Percentiles rank a stretch among this genome's conserved stretches.
Evolutionary conservation across 2,797 vertebrate species (phyloP).

Genomic region (Leucoraja ocellata): DNA sequence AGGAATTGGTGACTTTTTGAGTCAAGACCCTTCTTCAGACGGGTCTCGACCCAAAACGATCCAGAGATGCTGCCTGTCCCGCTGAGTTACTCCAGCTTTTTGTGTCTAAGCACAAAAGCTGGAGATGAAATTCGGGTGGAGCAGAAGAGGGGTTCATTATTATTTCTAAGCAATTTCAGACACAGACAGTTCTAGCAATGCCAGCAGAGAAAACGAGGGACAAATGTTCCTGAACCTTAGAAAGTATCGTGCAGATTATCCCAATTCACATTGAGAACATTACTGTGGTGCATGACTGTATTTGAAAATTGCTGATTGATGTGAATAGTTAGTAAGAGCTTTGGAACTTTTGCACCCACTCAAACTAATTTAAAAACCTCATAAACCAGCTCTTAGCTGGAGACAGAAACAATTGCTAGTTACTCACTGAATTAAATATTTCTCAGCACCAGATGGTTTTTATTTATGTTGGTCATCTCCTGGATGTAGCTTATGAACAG

Average conservation of each 20-base stretch:
- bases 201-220: neutral
- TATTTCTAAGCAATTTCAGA: neutral
- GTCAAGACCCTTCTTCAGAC: too few relatives aligned
- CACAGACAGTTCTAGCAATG: neutral
- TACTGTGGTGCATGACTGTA: too few relatives aligned
- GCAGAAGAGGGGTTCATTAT: neutral
- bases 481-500: neutral
- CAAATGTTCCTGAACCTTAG: neutral
- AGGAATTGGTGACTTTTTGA: too few relatives aligned
- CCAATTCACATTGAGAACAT: neutral
- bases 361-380: neutral
- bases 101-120: too few relatives aligned
- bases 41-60: too few relatives aligned
- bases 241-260: too few relatives aligned
- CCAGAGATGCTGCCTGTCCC: too few relatives aligned
- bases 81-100: too few relatives aligned
- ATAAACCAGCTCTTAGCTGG: neutral
- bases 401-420: conserved; percentile 2
- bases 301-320: too few relatives aligned
- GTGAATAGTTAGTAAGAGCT: neutral
- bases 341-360: neutral
- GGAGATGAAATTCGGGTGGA: too few relatives aligned
- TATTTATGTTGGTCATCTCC: neutral
- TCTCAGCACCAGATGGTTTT: neutral
- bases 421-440: conserved; percentile 17